Evolutionary conservation across 2,888 invertebrate genomes (phyloP), one percentile per base, ranked within the genome.

Genomic region (Agrochola macilenta): DNA sequence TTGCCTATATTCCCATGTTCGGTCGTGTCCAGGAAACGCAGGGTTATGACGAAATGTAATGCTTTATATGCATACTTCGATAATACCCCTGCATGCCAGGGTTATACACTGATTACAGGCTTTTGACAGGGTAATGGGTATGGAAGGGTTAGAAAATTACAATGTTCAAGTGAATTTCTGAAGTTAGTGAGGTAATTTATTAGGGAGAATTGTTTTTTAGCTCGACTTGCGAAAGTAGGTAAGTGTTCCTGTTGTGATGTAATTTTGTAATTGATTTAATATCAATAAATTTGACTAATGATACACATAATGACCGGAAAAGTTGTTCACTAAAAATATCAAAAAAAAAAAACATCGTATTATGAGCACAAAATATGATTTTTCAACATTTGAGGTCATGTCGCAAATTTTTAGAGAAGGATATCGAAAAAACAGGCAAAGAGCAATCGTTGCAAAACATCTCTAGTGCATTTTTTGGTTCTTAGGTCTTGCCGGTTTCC

Each of bases 1-100:
- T 76, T 52, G 52, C 86, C 73, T 12, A 82, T 57, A 61, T 82
- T 43, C 26, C 76, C 69, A 65, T 68, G 71, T 79, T 69, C 1
- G 60, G 76, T 83, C 89, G 89, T 88, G 87, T 83, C 76, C 80
- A 83, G 87, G 89, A 88, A 88, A 76, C 12, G 54, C 17, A 39
- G 49, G 35, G 46, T 49, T 26, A 69, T 87, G 87, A 49, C 46
- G 85, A 85, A 87, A 87, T 80, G 35, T 78, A 39, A 54, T 35
- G 61, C 74, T 80, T 66, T 69, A 80, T 78, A 81, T 80, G 74
- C 77, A 86, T 74, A 76, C 65, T 23, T 61, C 57, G n/a, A 81
- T 86, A 74, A 78, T 81, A 52, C 60, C 23, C 39, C 39, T 23
- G 69, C 76, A 79, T 73, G 66, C 57, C 23, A 64, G 64, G 72